Base-by-base conservation (phyloP, 2,797 vertebrate genomes). In the Coranthus polyacanthus region DNA sequence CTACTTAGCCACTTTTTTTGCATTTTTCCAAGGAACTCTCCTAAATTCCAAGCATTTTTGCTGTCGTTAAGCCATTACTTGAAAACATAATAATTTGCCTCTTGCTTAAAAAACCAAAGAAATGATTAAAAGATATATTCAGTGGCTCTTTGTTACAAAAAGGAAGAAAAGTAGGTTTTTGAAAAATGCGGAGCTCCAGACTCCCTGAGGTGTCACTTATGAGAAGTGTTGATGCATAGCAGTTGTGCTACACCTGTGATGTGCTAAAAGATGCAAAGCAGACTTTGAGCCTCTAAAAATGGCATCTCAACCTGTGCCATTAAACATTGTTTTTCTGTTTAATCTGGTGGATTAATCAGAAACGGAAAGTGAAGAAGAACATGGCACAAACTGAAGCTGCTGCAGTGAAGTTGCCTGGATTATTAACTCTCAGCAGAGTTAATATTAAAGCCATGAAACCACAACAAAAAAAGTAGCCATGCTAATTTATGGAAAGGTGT, bases 191-290 rank as follows among this genome's bases (percentile, higher is more conserved):
- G 50, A 70, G 41, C 65, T 58, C 46, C 36, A 57, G 68, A 41
- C 24, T 72, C 71, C 72, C 80, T 1, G 43, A 70, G 49, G 54
- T 69, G 49, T 63, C 0, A 2, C 59, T 75, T 60, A 61, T 56
- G 52, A 78, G 52, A 78, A 29, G 53, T 26, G 22, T 34, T 54
- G 58, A 72, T 65, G 72, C 58, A 20, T 62, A 26, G 38, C 17
- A 21, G 68, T 50, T 39, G 21, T 60, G 42, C 39, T 45, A 26
- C 45, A 53, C 5, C 66, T 82, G 49, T 79, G 54, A 73, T 82
- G 32, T 67, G 58, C 76, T 78, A 65, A 75, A 39, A 57, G 46
- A 73, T 71, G 57, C 61, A 70, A 70, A 62, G 39, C 51, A 36
- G 69, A 71, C 53, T 71, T 50, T 57, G 42, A 62, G 59, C 44